Conservation (phyloP, 2,888 invertebrate genomes). For the Xanthorhoe spadicearia region DNA sequence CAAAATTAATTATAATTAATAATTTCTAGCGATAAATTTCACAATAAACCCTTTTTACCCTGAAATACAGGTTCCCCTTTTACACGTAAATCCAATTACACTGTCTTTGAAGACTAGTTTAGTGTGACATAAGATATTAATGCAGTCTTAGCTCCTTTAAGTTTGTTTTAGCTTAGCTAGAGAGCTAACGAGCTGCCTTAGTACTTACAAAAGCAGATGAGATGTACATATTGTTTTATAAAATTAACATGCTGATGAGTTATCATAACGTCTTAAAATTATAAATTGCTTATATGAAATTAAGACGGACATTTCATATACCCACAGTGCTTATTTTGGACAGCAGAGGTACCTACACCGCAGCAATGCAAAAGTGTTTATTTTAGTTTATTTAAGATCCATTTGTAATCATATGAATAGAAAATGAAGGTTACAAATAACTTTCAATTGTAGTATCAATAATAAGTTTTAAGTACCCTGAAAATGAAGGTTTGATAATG, state of each 20-base stretch:
- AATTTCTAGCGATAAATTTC: background rate
- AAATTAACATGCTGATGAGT: conserved; percentile 16
- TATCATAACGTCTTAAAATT: background rate
- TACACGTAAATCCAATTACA: conserved; percentile 2
- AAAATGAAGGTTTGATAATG: background rate
- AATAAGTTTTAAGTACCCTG: conserved; percentile 31
- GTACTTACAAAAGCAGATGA: conserved; percentile 32
- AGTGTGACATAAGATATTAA: conserved; percentile 18
- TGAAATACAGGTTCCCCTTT: background rate
- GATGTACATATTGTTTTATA: conserved; percentile 23
- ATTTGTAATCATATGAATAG: too few relatives aligned
- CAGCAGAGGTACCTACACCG: too few relatives aligned
- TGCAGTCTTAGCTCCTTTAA: conserved; percentile 16
- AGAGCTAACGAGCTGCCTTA: conserved; percentile 33
- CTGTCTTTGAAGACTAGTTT: conserved; percentile 17
- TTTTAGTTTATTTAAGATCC: too few relatives aligned
- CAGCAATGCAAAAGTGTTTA: too few relatives aligned
- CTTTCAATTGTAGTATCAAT: conserved; percentile 15
- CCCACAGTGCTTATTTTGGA: too few relatives aligned
- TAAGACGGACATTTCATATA: too few relatives aligned
- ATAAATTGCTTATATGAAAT: background rate
- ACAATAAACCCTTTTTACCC: background rate
- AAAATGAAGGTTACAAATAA: background rate
- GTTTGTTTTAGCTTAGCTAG: conserved; percentile 27
- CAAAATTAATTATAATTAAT: background rate